Conservation (phyloP, 1,140 invertebrate species). For the Neodiprion fabricii region DNA sequence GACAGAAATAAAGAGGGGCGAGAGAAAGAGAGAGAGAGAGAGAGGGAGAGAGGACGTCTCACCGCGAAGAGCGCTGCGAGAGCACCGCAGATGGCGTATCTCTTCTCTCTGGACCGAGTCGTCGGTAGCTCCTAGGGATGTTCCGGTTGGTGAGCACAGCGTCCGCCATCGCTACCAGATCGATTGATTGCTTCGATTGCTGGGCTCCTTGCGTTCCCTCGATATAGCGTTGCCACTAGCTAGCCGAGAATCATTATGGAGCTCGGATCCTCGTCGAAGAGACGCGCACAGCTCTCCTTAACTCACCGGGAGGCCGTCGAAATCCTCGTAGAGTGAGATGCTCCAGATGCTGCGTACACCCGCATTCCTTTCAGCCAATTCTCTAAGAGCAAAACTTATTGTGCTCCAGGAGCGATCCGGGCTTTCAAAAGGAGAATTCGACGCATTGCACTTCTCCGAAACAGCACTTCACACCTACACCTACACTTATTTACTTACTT, state of each 20-base stretch:
- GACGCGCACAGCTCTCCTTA: too few relatives aligned
- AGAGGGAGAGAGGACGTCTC: slow-evolving; percentile 16
- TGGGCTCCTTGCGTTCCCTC: slow-evolving; percentile 27
- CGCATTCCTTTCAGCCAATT: neutral
- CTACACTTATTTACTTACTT: too few relatives aligned
- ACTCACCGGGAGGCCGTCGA: too few relatives aligned
- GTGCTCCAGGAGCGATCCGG: neutral
- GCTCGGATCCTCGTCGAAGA: too few relatives aligned
- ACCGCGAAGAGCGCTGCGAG: neutral
- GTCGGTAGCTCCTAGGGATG: slow-evolving; percentile 44
- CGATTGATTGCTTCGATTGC: slow-evolving; percentile 44
- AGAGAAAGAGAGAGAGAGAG: slow-evolving; percentile 20
- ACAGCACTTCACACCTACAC: too few relatives aligned
- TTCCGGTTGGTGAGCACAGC: slow-evolving; percentile 46
- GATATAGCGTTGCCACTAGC: slow-evolving; percentile 26
- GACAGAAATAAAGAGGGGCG: slow-evolving; percentile 18
- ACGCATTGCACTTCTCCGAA: too few relatives aligned
- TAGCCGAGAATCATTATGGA: neutral
- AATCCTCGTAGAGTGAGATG: neutral
- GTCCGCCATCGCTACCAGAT: slow-evolving; percentile 44
- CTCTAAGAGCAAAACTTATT: neutral
- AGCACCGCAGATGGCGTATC: slow-evolving; percentile 41
- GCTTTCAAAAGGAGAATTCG: neutral
- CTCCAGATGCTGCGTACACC: neutral
- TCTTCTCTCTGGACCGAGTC: slow-evolving; percentile 17